Evolutionary conservation across 2,797 vertebrate genomes (phyloP), one percentile per base, ranked within the genome.

Genomic region (Acrossocheilus wenchowensis): DNA sequence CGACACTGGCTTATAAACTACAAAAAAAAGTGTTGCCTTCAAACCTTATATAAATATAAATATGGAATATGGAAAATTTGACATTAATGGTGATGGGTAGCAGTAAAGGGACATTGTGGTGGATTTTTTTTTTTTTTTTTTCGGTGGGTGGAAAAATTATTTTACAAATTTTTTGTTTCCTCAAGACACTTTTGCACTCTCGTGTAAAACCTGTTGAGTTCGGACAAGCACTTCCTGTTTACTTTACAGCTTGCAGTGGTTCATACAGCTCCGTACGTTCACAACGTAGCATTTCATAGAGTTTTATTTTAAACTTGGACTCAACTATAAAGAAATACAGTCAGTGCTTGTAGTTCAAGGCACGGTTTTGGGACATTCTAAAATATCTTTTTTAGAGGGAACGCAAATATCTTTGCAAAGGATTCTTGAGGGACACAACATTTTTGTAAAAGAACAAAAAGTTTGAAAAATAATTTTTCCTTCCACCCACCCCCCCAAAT

Each of bases 1-100:
- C 19, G 11, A 80, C 12, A 79, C 19, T 2, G 9, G 34, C 81
- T 82, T 82, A 72, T 30, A 48, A 26, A 87, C 23, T 52, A 62
- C 41, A 73, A 84, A 30, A 39, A 39, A 12, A 0, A 10, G 4
- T 45, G 43, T 45, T 45, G 43, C 43, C 43, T 45, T 57, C 21
- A 57, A 57, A 23, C 2, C 17, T 7, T 19, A 52, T 19, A 19
- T 52, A 43, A 10, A 12, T 52, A 52, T 17, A 17, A 17, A 50
- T 17, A 52, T 52, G 3, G 3, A 12, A 48, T 54, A 54, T 7
- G 50, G 17, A 54, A 54, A 7, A 6, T 54, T 54, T 10, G 54
- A 57, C 54, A 57, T 10, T 57, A 57, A 57, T 57, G 54, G 21
- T 57, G 21, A 9, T 9, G 54, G 54, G 21, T 23, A 54, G 21